Evolutionary conservation across 2,797 vertebrate species (phyloP).

Genomic region (Antrozous pallidus): DNA sequence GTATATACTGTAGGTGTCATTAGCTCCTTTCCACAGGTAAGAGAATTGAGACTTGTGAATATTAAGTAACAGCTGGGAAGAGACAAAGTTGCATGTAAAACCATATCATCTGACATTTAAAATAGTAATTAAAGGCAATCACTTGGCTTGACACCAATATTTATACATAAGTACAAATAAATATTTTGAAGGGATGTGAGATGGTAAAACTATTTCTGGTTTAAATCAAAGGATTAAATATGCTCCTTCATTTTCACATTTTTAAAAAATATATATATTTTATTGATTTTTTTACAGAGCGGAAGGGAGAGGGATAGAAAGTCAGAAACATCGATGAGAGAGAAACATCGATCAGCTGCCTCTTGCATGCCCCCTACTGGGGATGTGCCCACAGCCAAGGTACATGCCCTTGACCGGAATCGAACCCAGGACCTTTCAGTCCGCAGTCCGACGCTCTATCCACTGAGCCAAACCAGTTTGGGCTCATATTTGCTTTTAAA

Average conservation of each 20-base stretch:
- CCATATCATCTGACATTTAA: not conserved
- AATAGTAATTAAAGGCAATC: not conserved
- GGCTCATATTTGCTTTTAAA: conserved; percentile 12
- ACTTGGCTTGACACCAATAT: not conserved
- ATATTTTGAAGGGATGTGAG: not conserved
- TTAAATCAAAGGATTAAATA: not conserved
- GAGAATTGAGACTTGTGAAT: not conserved
- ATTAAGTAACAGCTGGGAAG: not conserved
- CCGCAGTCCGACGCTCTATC: too few species aligned
- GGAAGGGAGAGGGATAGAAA: too few species aligned
- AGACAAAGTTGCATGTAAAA: not conserved
- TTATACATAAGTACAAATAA: not conserved
- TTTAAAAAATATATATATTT: too few species aligned
- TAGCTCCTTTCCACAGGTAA: not conserved
- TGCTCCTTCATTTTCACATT: not conserved
- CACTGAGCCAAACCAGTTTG: too few species aligned
- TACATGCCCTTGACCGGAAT: too few species aligned
- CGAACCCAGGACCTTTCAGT: too few species aligned
- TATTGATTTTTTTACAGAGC: too few species aligned
- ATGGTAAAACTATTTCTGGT: not conserved
- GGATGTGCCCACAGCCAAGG: too few species aligned
- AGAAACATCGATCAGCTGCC: too few species aligned
- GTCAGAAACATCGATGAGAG: too few species aligned
- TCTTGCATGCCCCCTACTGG: too few species aligned
- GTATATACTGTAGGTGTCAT: not conserved